phyloP scores from a whole-genome alignment of 2,113 vertebrate species.

The Pterophyllum scalare region DNA sequence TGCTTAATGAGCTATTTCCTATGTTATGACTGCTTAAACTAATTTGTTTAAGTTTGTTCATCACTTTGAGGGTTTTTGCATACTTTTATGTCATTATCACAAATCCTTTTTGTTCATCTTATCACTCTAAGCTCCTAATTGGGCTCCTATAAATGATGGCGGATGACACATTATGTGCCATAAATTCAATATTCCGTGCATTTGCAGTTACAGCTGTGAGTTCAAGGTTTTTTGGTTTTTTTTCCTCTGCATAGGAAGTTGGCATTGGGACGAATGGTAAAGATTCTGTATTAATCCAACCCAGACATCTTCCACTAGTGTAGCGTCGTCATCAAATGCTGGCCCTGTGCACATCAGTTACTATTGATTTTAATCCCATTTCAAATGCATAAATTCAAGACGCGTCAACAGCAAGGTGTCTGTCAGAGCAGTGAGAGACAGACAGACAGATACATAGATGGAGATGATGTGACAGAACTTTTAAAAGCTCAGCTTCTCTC shows the following conservation, averaged over 20 bases:
- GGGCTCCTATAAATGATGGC: not conserved
- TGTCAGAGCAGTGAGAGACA: not conserved
- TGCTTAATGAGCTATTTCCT: not conserved
- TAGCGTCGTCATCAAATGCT: not conserved
- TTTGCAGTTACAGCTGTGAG: not conserved
- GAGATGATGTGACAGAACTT: not conserved
- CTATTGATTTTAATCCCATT: constrained; percentile 32
- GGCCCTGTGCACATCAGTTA: not conserved
- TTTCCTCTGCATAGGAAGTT: not conserved
- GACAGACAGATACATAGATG: not conserved
- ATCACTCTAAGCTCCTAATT: not conserved
- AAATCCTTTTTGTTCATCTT: too few relatives aligned
- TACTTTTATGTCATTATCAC: not conserved
- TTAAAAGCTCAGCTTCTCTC: not conserved
- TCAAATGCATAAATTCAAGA: constrained; percentile 10
- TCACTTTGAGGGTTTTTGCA: not conserved
- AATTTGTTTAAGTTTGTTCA: not conserved
- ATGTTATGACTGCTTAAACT: not conserved
- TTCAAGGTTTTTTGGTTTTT: not conserved
- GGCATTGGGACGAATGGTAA: not conserved
- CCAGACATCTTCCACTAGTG: not conserved
- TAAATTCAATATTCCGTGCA: not conserved
- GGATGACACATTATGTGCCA: not conserved
- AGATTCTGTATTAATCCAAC: not conserved
- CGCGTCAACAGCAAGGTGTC: not conserved